Base-by-base conservation (phyloP, 2,888 invertebrate genomes). In the Rhingia rostrata region DNA sequence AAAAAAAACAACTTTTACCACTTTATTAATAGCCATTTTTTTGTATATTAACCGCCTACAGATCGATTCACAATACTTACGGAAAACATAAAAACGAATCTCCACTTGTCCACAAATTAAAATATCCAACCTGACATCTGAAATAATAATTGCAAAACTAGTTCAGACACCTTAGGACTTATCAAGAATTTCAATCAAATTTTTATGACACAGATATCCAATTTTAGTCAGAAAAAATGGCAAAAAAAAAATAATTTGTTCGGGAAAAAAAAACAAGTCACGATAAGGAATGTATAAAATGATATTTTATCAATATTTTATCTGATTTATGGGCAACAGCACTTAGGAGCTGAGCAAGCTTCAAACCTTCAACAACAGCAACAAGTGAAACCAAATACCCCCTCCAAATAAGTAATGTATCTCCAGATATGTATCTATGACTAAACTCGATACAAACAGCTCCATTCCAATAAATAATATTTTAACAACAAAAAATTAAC, bases 391-490 rank as follows among this genome's bases (percentile, higher is more conserved):
- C 22, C 22, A 22, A 22, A 22, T 22, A 22, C 22, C 22, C 2
- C 22, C n/a, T n/a, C 22, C 22, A 22, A 22, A 22, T 22, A 22
- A 22, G 22, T 2, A 22, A 22, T 22, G 22, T 22, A 22, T 22
- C 22, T 22, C 22, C 22, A 22, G 22, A 22, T 22, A 22, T 22
- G 22, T 22, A 22, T 22, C 30, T 32, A 30, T 32, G 49, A n/a
- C n/a, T 12, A 45, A 45, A 45, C 43, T n/a, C n/a, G 43, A n/a
- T 49, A 4, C 9, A 5, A 49, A 22, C 30, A 49, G 4, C 30
- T 37, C 33, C 0, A 6, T 54, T 53, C 53, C 72, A 82, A 83
- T 83, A 74, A 84, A 70, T 74, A 74, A 79, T 74, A 69, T 73
- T 22, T 61, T 51, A 64, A 58, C 49, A 64, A 80, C 41, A 39